Evolutionary conservation across 2,888 invertebrate species (phyloP), one percentile per base, ranked within the genome.

Genomic region (Anoncus sp.): DNA sequence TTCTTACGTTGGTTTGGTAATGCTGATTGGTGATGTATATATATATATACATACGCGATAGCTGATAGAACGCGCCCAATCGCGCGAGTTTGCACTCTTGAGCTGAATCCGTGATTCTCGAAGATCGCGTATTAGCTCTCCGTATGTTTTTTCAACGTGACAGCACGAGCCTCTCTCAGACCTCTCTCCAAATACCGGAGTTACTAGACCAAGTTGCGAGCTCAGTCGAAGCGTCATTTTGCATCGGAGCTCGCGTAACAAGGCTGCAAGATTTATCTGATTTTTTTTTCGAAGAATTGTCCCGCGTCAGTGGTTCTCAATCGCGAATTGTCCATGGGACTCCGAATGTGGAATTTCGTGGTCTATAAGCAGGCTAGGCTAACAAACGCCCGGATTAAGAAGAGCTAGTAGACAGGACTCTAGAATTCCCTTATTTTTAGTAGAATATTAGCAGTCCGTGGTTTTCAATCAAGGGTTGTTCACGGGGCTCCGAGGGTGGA

Each of bases 61-160:
- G 75, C 75, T 71, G 75, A 75, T 75, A 71, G 75, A 71, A 75
- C 75, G 65, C 59, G 70, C 70, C 51, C 69, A n/a, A n/a, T n/a
- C 35, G 53, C n/a, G 43, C 43, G 24, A 49, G 31, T 40, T 59
- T 66, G 59, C 70, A 71, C 65, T 65, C 70, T 65, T 60, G 45
- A 38, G 5, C 45, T 49, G 40, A 43, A 55, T 47, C 43, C 47
- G 24, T 27, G 65, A 59, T 47, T 51, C 47, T 16, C 20, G 65
- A 59, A 31, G 65, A 51, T 66, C 49, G 38, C 31, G 22, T 20
- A 20, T 53, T 16, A 45, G 35, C 49, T 62, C 10, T 22, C 20
- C n/a, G n/a, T 35, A 31, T 22, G 70, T 69, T 47, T 49, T 43
- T 71, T 65, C 65, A 65, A 65, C 65, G 65, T 57, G 75, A 75